These are phyloP conservation scores for Drosophila percnosoma DNA, from an alignment of 2,888 invertebrate genomes.

Conservation along the genomic window DNA sequence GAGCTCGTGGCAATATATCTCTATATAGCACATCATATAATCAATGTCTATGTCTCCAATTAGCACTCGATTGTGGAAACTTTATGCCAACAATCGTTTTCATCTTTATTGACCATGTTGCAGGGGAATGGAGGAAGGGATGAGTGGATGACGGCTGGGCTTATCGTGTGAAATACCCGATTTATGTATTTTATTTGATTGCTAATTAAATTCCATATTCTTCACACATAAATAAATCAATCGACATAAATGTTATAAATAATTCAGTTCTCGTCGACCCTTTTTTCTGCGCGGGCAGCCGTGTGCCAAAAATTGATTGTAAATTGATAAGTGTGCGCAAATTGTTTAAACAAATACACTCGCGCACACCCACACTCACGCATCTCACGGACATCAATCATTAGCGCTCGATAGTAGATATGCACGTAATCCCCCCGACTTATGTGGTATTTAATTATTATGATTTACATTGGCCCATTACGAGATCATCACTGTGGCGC, in stretches of 20 bases:
- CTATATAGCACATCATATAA: conserved; percentile 32
- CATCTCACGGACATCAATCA: conserved; percentile 62
- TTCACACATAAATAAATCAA: conserved; percentile 63
- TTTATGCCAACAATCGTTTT: conserved; percentile 60
- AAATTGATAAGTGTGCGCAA: conserved; percentile 71
- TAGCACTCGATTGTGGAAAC: conserved; percentile 75
- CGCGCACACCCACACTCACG: conserved; percentile 8
- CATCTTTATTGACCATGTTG: conserved; percentile 16
- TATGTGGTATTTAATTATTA: conserved; percentile 40
- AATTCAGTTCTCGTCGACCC: conserved; percentile 58
- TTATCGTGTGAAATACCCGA: conserved; percentile 65
- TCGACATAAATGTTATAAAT: conserved; percentile 68
- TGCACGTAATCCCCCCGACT: conserved; percentile 37
- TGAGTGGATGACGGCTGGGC: background rate
- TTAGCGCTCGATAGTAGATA: conserved; percentile 23
- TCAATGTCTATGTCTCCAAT: conserved; percentile 45
- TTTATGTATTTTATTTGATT: conserved; percentile 47
- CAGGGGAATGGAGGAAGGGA: background rate
- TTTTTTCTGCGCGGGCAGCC: conserved; percentile 25
- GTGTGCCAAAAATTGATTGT: conserved; percentile 67
- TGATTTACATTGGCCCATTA: conserved; percentile 54
- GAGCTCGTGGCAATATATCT: conserved; percentile 42
- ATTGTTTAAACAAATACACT: conserved; percentile 63
- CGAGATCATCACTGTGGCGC: conserved; percentile 57
- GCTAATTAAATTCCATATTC: conserved; percentile 55